Evolutionary conservation across 2,113 vertebrate genomes (phyloP).

Genomic region (Notechis scutatus): DNA sequence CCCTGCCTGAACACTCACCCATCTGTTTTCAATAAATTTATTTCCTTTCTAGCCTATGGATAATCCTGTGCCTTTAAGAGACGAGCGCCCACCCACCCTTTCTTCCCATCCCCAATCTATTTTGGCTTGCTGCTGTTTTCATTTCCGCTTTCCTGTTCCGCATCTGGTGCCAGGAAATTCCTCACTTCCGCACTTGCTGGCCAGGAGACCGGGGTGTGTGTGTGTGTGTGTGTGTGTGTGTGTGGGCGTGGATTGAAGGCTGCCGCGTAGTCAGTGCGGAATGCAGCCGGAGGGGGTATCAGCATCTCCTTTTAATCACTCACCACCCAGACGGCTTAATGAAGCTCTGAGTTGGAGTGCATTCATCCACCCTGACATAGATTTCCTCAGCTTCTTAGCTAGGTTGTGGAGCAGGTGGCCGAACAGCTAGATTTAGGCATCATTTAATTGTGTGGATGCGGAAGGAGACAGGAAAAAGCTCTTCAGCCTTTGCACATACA

Average conservation of each 20-base stretch:
- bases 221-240: too few relatives aligned
- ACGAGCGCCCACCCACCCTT: not conserved
- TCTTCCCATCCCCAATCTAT: constrained; percentile 4
- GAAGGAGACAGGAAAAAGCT: too few relatives aligned
- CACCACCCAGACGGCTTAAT: constrained; percentile 1
- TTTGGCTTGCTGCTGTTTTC: constrained; percentile 3
- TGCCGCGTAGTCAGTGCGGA: constrained; percentile 13
- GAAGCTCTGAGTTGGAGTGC: not conserved
- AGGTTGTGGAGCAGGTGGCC: not conserved
- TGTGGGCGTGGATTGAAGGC: constrained; percentile 1
- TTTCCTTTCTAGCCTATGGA: too few relatives aligned
- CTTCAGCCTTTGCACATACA: not conserved
- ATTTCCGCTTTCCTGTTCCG: constrained; percentile 31
- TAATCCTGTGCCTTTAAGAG: not conserved
- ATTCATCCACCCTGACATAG: constrained; percentile 14
- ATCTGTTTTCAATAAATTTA: not conserved
- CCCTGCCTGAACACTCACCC: not conserved
- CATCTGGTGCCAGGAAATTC: constrained; percentile 27
- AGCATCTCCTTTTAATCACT: not conserved
- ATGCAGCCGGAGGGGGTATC: constrained; percentile 7
- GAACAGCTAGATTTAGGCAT: not conserved
- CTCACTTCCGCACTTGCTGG: constrained; percentile 7
- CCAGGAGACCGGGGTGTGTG: not conserved
- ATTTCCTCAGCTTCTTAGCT: not conserved
- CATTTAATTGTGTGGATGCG: not conserved